Percentiles rank a stretch among this genome's conserved stretches.
Conservation (phyloP, 1,140 invertebrate species). For the Elysia chlorotica region DNA sequence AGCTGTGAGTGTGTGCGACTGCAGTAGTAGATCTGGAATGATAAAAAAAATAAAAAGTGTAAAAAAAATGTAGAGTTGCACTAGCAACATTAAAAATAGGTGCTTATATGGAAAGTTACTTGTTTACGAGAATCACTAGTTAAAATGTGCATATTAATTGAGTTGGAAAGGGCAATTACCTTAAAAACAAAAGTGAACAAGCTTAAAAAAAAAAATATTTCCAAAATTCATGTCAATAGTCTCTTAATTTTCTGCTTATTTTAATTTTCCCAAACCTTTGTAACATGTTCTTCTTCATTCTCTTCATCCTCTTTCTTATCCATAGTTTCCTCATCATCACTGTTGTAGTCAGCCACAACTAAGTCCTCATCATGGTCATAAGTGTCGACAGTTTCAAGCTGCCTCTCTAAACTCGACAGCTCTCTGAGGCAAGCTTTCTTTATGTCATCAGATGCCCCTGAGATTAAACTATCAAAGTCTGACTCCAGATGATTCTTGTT, state of each 20-base stretch:
- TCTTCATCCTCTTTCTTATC: constrained; percentile 47
- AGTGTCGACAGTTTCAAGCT: constrained; percentile 29
- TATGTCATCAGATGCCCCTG: constrained; percentile 45
- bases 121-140: too few relatives aligned
- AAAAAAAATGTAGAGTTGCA: background rate
- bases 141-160: too few relatives aligned
- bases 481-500: constrained; percentile 38
- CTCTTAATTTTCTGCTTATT: background rate
- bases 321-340: constrained; percentile 61
- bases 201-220: too few relatives aligned
- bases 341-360: constrained; percentile 64
- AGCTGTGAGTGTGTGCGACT: constrained; percentile 97
- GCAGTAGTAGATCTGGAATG: constrained; percentile 85
- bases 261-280: constrained; percentile 40
- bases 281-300: constrained; percentile 60
- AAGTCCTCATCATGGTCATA: constrained; percentile 59
- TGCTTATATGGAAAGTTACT: background rate
- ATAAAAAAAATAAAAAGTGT: constrained; percentile 5
- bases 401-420: constrained; percentile 41
- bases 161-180: too few relatives aligned
- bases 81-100: background rate
- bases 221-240: too few relatives aligned
- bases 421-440: constrained; percentile 52
- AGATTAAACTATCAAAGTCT: constrained; percentile 58
- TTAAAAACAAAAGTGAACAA: background rate